A percentile compares a stretch with the other conserved stretches of the same genome.
Conservation (phyloP, 2,113 vertebrate species). For the Sylvilagus bachmani region DNA sequence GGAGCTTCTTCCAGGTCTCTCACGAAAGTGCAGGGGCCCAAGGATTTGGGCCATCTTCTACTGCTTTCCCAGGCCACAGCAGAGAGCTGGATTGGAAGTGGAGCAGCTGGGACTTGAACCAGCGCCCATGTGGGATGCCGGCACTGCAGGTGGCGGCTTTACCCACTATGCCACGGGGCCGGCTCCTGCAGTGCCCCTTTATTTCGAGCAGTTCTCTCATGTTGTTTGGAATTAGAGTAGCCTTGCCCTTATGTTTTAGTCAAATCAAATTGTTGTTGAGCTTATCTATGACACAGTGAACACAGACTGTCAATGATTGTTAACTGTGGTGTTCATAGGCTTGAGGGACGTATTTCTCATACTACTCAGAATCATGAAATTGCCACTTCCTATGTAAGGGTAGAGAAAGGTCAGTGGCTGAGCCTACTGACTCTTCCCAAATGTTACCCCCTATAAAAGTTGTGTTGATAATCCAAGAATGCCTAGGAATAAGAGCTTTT, state of each 20-base stretch:
- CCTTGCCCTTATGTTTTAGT: conserved; percentile 2
- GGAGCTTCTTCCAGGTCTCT: no score
- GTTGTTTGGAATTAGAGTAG: conserved; percentile 37
- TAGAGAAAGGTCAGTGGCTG: conserved; percentile 7
- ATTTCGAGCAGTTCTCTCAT: neutral
- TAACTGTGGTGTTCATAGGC: neutral
- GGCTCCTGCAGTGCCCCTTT: neutral
- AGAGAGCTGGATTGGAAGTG: no score
- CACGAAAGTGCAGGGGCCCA: no score
- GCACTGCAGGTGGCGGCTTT: no score
- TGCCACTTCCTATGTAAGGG: neutral
- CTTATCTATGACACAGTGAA: conserved; percentile 21
- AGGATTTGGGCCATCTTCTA: no score
- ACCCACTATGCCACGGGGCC: no score
- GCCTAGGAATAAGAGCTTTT: conserved; percentile 16
- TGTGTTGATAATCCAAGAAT: conserved; percentile 32
- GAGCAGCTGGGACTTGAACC: no score
- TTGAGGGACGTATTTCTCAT: conserved; percentile 28
- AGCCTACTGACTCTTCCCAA: conserved; percentile 1
- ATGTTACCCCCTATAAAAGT: conserved; percentile 17
- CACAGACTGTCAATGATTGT: neutral
- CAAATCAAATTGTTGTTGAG: conserved; percentile 29
- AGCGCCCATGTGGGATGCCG: no score
- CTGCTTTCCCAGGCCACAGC: no score
- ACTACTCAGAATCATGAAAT: neutral